phyloP scores from a whole-genome alignment of 30 jellyfish, hydroid and myxozoan species.

The Nemopilema nomurai region DNA sequence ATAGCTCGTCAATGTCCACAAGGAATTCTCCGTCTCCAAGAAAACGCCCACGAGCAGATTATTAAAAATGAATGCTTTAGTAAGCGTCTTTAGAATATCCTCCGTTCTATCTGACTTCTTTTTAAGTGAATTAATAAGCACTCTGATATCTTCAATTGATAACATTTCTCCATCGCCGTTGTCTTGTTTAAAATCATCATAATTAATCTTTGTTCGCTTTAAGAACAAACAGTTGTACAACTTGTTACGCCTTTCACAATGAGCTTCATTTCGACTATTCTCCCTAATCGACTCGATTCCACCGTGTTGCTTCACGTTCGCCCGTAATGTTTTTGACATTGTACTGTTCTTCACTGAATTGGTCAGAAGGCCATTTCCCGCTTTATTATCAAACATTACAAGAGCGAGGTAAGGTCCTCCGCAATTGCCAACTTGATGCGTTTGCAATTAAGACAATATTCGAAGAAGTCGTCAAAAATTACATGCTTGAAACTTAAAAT shows the following conservation, averaged over 20 bases:
- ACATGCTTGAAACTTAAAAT: no score
- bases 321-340: background rate
- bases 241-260: background rate
- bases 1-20: conserved; percentile 66
- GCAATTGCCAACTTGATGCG: background rate
- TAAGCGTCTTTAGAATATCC: conserved; percentile 36
- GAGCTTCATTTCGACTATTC: conserved; percentile 16
- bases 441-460: no score
- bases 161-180: conserved; percentile 16
- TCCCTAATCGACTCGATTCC: conserved; percentile 6
- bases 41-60: conserved; percentile 62
- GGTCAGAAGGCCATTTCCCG: background rate
- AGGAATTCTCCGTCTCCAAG: conserved; percentile 61
- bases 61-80: conserved; percentile 54
- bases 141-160: conserved; percentile 47
- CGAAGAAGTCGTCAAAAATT: no score
- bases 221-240: conserved; percentile 24
- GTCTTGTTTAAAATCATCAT: background rate
- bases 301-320: background rate
- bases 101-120: conserved; percentile 38
- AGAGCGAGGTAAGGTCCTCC: background rate
- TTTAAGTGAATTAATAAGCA: conserved; percentile 25
- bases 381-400: background rate
- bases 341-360: background rate
- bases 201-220: conserved; percentile 49